Evolutionary conservation across 2,888 invertebrate genomes (phyloP).

Genomic region (Hermaeophaga mercurialis): DNA sequence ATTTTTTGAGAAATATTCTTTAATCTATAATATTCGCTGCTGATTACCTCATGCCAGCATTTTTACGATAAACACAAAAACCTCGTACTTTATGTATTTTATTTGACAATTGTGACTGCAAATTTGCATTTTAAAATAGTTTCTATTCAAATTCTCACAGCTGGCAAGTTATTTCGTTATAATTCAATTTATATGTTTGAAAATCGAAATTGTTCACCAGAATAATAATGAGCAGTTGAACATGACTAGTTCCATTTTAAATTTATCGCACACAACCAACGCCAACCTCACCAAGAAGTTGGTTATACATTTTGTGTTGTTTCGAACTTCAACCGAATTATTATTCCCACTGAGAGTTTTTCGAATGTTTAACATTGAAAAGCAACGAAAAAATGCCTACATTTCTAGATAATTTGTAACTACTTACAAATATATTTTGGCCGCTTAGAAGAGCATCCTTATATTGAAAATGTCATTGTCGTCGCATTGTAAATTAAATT

Average conservation of each 20-base stretch:
- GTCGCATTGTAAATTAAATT: too few species aligned
- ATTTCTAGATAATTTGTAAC: too few species aligned
- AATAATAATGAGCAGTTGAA: slow-evolving; percentile 41
- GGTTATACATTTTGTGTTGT: background rate
- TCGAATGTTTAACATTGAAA: too few species aligned
- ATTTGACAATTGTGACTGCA: slow-evolving; percentile 38
- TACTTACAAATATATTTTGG: too few species aligned
- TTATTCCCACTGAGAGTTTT: too few species aligned
- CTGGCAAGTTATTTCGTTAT: slow-evolving; percentile 44
- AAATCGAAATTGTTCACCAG: slow-evolving; percentile 41
- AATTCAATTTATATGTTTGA: slow-evolving; percentile 45
- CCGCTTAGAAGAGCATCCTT: too few species aligned
- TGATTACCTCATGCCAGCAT: background rate
- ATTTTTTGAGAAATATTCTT: too few species aligned
- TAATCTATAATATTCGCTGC: too few species aligned
- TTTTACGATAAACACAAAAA: slow-evolving; percentile 31
- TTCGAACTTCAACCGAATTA: background rate
- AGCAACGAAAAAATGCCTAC: too few species aligned
- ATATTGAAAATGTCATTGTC: too few species aligned
- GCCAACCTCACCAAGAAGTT: background rate
- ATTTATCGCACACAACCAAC: slow-evolving; percentile 16
- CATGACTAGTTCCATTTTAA: slow-evolving; percentile 31
- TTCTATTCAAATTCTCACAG: slow-evolving; percentile 43
- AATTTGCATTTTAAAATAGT: slow-evolving; percentile 47
- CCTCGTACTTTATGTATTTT: slow-evolving; percentile 42